Percentiles rank a stretch among this genome's conserved stretches.
Conservation (phyloP, 1,140 invertebrate genomes). For the Drosophila rufa region DNA sequence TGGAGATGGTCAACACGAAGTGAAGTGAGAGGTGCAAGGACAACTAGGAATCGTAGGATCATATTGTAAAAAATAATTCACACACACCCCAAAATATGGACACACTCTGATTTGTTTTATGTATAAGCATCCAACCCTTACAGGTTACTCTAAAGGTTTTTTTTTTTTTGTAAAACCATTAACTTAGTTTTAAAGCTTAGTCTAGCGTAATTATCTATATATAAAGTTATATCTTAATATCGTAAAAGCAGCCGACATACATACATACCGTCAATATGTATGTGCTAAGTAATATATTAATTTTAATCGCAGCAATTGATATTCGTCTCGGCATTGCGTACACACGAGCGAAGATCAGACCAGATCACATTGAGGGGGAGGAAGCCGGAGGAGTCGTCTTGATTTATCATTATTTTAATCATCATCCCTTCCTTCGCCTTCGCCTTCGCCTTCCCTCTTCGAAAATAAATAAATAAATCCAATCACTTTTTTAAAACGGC, state of each 20-base stretch:
- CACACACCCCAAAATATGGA: constrained; percentile 17
- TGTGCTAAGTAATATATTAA: constrained; percentile 27
- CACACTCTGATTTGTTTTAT: constrained; percentile 46
- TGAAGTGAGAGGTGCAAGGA: constrained; percentile 14
- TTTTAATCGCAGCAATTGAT: not conserved
- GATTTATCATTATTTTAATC: not conserved
- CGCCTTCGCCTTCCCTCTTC: no score
- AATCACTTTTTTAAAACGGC: constrained; percentile 37
- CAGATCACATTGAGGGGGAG: not conserved
- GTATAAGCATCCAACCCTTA: constrained; percentile 13
- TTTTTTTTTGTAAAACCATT: constrained; percentile 72
- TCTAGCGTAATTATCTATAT: constrained; percentile 65
- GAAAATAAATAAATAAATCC: constrained; percentile 7
- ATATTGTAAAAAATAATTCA: constrained; percentile 40
- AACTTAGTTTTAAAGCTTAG: constrained; percentile 75
- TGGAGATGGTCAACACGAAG: constrained; percentile 72
- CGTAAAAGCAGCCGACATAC: constrained; percentile 19
- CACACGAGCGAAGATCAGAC: not conserved
- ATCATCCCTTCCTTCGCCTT: no score
- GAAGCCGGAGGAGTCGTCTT: no score
- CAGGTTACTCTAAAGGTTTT: constrained; percentile 14
- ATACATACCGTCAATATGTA: constrained; percentile 29
- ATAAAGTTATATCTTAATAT: constrained; percentile 16
- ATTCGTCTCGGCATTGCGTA: not conserved
- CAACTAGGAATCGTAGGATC: constrained; percentile 18